Base-by-base conservation (phyloP, 2,797 vertebrate species). In the Paguma larvata region DNA sequence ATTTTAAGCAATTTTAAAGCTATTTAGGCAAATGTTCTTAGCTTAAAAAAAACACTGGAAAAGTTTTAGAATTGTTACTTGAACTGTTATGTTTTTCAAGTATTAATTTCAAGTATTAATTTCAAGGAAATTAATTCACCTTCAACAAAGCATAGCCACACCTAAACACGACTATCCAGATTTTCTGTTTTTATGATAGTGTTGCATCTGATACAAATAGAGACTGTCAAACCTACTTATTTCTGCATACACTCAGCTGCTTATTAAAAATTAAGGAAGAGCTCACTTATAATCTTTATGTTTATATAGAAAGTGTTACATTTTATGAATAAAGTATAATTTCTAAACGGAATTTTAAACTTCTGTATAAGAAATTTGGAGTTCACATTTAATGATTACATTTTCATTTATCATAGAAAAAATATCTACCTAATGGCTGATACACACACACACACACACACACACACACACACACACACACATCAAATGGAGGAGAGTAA, bases 301-400 rank as follows among this genome's bases (percentile, higher is more conserved):
- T 46, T 86, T 70, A 32, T 23, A 68, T 21, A 41, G 72, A 68
- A 9, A 73, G 19, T 38, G 25, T 70, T 68, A 83, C 18, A 78
- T 70, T 70, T 63, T 85, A 38, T 79, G 1, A 44, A 62, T 88
- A 67, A 73, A 62, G 1, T 78, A 32, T 78, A 5, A 5, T n/a
- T 92, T 92, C 5, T 73, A 87, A 90, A 27, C 67, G 25, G 11
- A 94, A 63, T 83, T 89, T 89, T 25, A 46, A 95, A 59, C 59
- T 51, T 34, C n/a, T 75, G 14, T 15, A n/a, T 73, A 68, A 65
- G 6, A 86, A 87, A 14, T 79, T 70, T 84, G 0, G 27, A 67
- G 25, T 44, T 91, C 12, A 27, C 6, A 46, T 23, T 84, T 75
- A 85, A 53, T 78, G 10, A 63, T 85, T 41, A 41, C 0, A 75